Evolutionary conservation across 2,113 vertebrate species (phyloP).

Genomic region (Sebastes fasciatus): DNA sequence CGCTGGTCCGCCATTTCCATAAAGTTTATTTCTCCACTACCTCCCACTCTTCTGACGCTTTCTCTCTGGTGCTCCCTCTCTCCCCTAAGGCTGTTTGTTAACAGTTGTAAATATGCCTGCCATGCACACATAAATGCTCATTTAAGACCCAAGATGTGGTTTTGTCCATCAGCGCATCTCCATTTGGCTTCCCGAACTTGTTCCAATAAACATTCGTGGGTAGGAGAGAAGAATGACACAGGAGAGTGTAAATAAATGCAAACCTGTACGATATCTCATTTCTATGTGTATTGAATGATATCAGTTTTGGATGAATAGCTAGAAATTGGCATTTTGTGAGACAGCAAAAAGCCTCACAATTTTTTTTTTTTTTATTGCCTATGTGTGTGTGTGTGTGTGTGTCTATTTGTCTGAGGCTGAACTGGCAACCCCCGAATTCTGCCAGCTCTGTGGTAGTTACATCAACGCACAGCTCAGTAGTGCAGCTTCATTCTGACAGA

Average conservation of each 20-base stretch:
- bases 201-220: slow-evolving; percentile 42
- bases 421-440: slow-evolving; percentile 24
- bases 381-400: neutral
- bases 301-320: slow-evolving; percentile 24
- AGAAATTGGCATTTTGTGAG: slow-evolving; percentile 26
- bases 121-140: slow-evolving; percentile 41
- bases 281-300: slow-evolving; percentile 32
- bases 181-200: slow-evolving; percentile 31
- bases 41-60: slow-evolving; percentile 37
- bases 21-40: slow-evolving; percentile 51
- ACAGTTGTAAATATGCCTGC: slow-evolving; percentile 67
- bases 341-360: neutral
- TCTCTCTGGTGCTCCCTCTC: slow-evolving; percentile 33
- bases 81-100: slow-evolving; percentile 69
- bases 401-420: slow-evolving; percentile 28
- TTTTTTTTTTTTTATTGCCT: neutral
- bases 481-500: slow-evolving; percentile 65
- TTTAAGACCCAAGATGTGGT: slow-evolving; percentile 49
- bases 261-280: slow-evolving; percentile 45
- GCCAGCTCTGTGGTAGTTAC: slow-evolving; percentile 50
- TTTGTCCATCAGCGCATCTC: slow-evolving; percentile 62
- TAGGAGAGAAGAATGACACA: slow-evolving; percentile 13
- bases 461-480: slow-evolving; percentile 51
- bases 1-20: slow-evolving; percentile 70
- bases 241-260: slow-evolving; percentile 36